Percentiles rank a stretch among this genome's conserved stretches.
Evolutionary conservation across 92 coral and sea anemone species (phyloP).

Genomic region (Zoanthus sansibaricus): DNA sequence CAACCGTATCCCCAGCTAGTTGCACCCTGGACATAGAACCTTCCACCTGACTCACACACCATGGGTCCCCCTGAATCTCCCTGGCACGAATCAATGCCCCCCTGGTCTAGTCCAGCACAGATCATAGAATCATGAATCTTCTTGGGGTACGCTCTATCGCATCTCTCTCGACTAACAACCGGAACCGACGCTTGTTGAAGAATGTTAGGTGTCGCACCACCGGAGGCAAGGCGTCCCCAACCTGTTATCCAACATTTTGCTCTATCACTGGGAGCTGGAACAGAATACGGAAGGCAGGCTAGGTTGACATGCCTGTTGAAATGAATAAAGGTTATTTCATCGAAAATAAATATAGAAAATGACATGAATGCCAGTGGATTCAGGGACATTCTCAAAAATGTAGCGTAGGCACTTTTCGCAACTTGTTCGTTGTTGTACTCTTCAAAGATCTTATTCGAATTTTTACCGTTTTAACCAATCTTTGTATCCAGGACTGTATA

Average conservation of each 20-base stretch:
- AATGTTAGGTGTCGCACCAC: constrained; percentile 56
- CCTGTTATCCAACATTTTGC: constrained; percentile 76
- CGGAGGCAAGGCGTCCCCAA: constrained; percentile 78
- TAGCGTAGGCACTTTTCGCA: too few species aligned
- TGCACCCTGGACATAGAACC: constrained; percentile 43
- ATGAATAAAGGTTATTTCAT: not conserved
- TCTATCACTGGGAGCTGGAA: constrained; percentile 66
- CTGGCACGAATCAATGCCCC: constrained; percentile 77
- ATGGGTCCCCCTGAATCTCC: constrained; percentile 45
- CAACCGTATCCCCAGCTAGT: too few species aligned
- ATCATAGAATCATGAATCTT: too few species aligned
- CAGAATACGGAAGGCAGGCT: constrained; percentile 76
- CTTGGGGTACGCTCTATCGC: constrained; percentile 60
- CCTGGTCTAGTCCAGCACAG: constrained; percentile 41
- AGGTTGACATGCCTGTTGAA: constrained; percentile 52
- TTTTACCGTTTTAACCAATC: too few species aligned
- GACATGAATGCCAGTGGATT: too few species aligned
- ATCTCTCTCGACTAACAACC: constrained; percentile 58
- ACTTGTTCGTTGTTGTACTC: too few species aligned
- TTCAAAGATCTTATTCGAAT: too few species aligned
- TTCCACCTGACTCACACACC: not conserved
- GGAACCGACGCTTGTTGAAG: constrained; percentile 76
- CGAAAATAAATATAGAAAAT: too few species aligned
- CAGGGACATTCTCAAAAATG: too few species aligned
- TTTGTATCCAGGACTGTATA: too few species aligned